These are phyloP conservation scores for Xanthostigma xanthostigma DNA, from an alignment of 2,888 invertebrate genomes.

Conservation along the genomic window DNA sequence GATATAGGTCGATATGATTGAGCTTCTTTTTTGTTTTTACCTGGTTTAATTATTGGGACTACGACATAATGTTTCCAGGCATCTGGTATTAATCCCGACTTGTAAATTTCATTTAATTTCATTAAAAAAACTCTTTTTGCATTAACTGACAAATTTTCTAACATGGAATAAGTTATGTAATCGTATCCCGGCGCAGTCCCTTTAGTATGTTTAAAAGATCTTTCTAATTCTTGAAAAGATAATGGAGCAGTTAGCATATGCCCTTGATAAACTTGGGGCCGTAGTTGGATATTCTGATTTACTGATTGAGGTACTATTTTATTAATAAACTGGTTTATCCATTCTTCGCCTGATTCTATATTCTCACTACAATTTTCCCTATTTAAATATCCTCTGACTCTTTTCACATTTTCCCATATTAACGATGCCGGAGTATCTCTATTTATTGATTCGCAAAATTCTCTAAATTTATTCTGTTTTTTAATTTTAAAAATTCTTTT, in stretches of 20 bases:
- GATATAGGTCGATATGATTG: background rate
- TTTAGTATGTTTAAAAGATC: background rate
- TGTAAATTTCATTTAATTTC: background rate
- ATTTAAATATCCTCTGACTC: background rate
- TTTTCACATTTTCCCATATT: background rate
- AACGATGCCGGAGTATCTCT: background rate
- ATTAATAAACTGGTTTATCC: no score
- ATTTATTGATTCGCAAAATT: background rate
- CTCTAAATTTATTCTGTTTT: background rate
- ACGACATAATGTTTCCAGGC: slow-evolving; percentile 1
- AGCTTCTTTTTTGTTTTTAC: background rate
- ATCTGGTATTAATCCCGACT: background rate
- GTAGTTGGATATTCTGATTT: background rate
- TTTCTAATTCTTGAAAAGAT: background rate
- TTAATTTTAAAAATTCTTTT: background rate
- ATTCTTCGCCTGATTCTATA: no score
- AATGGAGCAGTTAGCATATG: background rate
- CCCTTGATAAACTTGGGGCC: background rate
- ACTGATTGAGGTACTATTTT: background rate
- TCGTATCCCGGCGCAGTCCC: background rate
- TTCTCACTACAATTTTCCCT: background rate
- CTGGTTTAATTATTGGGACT: slow-evolving; percentile 1
- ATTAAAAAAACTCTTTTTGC: background rate
- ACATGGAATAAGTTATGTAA: background rate
- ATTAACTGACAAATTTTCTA: background rate